Conservation (phyloP, 2,888 invertebrate species). For the Drosophila vallismaia region DNA sequence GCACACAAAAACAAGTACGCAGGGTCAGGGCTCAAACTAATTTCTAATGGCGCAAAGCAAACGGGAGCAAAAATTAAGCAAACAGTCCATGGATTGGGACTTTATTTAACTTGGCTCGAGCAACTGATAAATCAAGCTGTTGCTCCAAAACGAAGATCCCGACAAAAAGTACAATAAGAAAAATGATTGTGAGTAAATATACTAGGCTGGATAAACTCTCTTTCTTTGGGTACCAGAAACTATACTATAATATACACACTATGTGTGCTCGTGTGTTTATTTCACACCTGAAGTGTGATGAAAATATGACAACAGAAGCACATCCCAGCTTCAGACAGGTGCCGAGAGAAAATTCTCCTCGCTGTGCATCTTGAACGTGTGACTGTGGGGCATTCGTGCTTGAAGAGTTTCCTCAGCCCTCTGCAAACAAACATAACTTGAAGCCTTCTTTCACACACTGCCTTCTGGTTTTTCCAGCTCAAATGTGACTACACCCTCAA, state of each 20-base stretch:
- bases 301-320: slow-evolving; percentile 64
- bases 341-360: slow-evolving; percentile 47
- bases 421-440: slow-evolving; percentile 69
- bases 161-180: slow-evolving; percentile 5
- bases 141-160: slow-evolving; percentile 31
- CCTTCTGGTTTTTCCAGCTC: slow-evolving; percentile 36
- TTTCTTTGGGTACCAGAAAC: slow-evolving; percentile 46
- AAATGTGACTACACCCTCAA: background rate
- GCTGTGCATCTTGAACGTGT: slow-evolving; percentile 62
- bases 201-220: slow-evolving; percentile 35
- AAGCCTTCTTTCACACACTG: slow-evolving; percentile 33
- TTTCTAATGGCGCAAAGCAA: slow-evolving; percentile 36
- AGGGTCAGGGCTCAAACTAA: slow-evolving; percentile 33
- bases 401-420: slow-evolving; percentile 68
- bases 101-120: slow-evolving; percentile 41
- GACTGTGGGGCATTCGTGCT: slow-evolving; percentile 75
- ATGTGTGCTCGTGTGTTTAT: slow-evolving; percentile 51
- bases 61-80: slow-evolving; percentile 47
- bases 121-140: slow-evolving; percentile 53
- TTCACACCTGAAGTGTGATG: slow-evolving; percentile 76
- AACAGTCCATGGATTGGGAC: slow-evolving; percentile 35
- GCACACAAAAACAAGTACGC: slow-evolving; percentile 26
- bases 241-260: slow-evolving; percentile 27
- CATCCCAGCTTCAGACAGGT: slow-evolving; percentile 56
- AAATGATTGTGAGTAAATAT: slow-evolving; percentile 42